Percentiles rank a stretch among this genome's conserved stretches.
These are phyloP conservation scores for Potamarius usumacintae DNA, from an alignment of 2,113 vertebrate genomes.

Conservation along the genomic window DNA sequence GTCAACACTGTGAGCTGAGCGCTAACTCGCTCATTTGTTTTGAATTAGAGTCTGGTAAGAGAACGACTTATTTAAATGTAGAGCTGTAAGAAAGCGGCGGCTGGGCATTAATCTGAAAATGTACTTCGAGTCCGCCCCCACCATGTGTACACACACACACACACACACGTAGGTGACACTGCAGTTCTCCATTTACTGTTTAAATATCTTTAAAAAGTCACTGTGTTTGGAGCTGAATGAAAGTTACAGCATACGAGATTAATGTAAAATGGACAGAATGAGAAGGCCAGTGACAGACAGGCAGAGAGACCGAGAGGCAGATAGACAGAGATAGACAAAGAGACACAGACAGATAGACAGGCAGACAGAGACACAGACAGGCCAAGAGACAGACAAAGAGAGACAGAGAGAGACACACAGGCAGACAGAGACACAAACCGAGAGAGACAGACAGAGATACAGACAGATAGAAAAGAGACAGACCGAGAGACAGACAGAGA, in stretches of 20 bases:
- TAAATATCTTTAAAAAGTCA: conserved; percentile 1
- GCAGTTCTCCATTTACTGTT: not conserved
- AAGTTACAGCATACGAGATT: not conserved
- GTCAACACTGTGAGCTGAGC: not conserved
- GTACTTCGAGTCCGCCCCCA: not conserved
- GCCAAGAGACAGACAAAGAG: no score
- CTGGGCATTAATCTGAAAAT: conserved; percentile 32
- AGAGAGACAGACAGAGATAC: not conserved
- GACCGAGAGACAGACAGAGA: not conserved
- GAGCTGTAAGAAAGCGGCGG: not conserved
- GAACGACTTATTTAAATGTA: conserved; percentile 33
- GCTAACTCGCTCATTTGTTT: not conserved
- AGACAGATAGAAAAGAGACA: not conserved
- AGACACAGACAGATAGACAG: not conserved
- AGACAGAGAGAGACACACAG: not conserved
- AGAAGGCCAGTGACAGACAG: not conserved
- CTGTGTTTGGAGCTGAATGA: not conserved
- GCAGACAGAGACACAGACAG: not conserved
- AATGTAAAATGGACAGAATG: not conserved
- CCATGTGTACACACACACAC: not conserved
- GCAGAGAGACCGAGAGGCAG: not conserved
- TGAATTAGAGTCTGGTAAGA: conserved; percentile 1
- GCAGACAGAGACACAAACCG: not conserved
- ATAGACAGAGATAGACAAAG: not conserved
- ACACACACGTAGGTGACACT: not conserved